Conservation (phyloP, 2,888 invertebrate species). For the Tethea ocularis region DNA sequence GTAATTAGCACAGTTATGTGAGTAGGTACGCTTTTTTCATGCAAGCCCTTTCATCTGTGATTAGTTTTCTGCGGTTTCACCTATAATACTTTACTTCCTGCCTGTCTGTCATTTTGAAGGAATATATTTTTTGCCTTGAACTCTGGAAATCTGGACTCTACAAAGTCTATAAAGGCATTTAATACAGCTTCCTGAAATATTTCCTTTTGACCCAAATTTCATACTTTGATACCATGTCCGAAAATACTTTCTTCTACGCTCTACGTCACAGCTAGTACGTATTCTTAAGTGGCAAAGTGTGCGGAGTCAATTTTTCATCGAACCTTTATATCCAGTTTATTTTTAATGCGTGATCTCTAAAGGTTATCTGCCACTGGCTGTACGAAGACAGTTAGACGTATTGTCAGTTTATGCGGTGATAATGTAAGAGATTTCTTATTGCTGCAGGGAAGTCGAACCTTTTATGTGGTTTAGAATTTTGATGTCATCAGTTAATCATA, state of each 20-base stretch:
- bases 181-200: too few species aligned
- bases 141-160: too few species aligned
- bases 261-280: not conserved
- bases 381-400: slow-evolving; percentile 15
- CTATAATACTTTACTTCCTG: too few species aligned
- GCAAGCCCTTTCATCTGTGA: too few species aligned
- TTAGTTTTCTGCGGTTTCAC: too few species aligned
- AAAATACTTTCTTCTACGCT: not conserved
- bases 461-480: not conserved
- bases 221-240: slow-evolving; percentile 12
- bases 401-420: slow-evolving; percentile 15
- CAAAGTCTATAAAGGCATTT: too few species aligned
- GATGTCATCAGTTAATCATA: not conserved
- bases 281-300: slow-evolving; percentile 25
- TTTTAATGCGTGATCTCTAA: slow-evolving; percentile 20
- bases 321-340: slow-evolving; percentile 14
- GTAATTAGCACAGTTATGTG: too few species aligned
- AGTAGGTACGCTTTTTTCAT: too few species aligned
- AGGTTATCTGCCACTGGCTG: slow-evolving; percentile 21
- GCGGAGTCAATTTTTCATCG: slow-evolving; percentile 30
- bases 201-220: too few species aligned
- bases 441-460: not conserved
- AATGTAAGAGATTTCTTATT: slow-evolving; percentile 1
- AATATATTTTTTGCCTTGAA: too few species aligned
- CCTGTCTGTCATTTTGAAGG: too few species aligned